These are phyloP conservation scores for Betta splendens DNA, from an alignment of 2,797 vertebrate genomes.

Conservation along the genomic window DNA sequence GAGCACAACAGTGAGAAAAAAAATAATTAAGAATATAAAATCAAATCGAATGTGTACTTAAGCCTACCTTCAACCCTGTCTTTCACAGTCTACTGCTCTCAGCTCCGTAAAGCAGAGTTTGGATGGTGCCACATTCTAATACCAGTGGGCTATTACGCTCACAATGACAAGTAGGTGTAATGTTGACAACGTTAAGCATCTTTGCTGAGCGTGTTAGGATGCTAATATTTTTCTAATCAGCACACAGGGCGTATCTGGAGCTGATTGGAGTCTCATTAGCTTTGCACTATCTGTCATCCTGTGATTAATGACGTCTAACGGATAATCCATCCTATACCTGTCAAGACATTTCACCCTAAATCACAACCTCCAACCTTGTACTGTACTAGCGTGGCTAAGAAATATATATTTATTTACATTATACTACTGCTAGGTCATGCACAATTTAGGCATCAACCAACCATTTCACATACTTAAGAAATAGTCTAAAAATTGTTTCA, in stretches of 20 bases:
- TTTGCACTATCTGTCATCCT: not conserved
- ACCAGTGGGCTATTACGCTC: not conserved
- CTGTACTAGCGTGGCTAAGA: no score
- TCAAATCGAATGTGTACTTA: not conserved
- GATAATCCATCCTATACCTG: not conserved
- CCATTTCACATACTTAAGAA: not conserved
- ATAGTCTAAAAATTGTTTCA: constrained; percentile 15
- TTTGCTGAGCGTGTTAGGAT: not conserved
- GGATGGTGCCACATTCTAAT: not conserved
- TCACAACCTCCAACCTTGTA: not conserved
- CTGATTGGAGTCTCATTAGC: not conserved
- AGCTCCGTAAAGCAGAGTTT: no score
- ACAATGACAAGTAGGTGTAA: not conserved
- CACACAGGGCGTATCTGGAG: not conserved
- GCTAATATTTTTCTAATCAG: not conserved
- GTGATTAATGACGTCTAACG: not conserved
- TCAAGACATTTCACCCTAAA: not conserved
- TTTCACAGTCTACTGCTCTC: not conserved
- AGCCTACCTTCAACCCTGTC: not conserved
- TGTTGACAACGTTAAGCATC: not conserved
- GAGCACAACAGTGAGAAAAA: not conserved
- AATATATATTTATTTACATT: not conserved
- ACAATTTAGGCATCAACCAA: no score
- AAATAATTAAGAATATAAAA: not conserved
- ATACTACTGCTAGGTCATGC: no score